Percentiles rank a stretch among this genome's conserved stretches.
Evolutionary conservation across 2,888 invertebrate genomes (phyloP).

Genomic region (Rotaria macrura): DNA sequence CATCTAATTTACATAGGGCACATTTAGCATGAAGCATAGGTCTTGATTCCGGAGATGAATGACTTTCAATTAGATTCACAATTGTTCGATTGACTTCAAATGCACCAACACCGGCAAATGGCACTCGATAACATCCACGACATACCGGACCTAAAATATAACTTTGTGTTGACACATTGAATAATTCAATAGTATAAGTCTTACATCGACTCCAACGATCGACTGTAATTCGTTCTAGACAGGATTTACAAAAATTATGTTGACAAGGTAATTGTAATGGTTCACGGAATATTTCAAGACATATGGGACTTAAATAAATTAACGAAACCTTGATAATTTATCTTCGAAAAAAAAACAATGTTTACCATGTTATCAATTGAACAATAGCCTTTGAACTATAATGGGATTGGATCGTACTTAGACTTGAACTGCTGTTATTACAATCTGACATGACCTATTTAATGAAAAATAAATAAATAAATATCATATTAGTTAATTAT

Average conservation of each 20-base stretch:
- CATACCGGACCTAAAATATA: constrained; percentile 17
- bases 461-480: neutral
- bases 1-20: constrained; percentile 28
- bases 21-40: constrained; percentile 32
- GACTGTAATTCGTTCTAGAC: constrained; percentile 27
- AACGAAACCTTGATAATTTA: neutral
- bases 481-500: neutral
- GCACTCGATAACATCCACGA: constrained; percentile 30
- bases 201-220: constrained; percentile 33
- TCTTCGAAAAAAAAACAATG: neutral
- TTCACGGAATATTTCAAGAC: neutral
- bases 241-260: constrained; percentile 32
- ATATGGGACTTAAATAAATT: neutral
- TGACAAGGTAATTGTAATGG: constrained; percentile 32
- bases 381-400: neutral
- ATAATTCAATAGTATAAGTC: too few species aligned
- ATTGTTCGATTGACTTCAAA: constrained; percentile 34
- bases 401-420: neutral
- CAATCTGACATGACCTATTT: neutral
- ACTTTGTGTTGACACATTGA: too few species aligned
- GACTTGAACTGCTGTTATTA: neutral
- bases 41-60: constrained; percentile 65
- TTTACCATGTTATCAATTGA: neutral
- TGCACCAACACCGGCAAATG: constrained; percentile 31
- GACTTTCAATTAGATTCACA: constrained; percentile 42